These are phyloP conservation scores for Melieria picta DNA, from an alignment of 2,888 invertebrate genomes.

Conservation along the genomic window DNA sequence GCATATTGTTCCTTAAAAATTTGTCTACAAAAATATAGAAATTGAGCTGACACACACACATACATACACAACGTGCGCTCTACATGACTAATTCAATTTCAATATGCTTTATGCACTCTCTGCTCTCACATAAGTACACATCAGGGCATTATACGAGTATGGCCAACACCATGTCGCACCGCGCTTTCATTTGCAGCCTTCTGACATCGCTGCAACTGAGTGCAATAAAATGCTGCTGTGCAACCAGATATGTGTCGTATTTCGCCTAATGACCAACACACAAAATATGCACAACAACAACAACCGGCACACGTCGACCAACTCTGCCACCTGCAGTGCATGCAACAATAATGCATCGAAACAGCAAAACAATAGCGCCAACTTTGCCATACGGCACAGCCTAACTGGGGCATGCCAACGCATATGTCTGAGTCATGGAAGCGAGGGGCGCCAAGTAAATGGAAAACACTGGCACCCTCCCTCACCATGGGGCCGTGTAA, in stretches of 20 bases:
- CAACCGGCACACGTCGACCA: not conserved
- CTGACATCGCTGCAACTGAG: conserved; percentile 11
- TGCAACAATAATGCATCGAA: conserved; percentile 9
- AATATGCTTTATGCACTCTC: not conserved
- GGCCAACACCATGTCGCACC: no score
- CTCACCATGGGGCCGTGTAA: conserved; percentile 5
- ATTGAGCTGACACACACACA: not conserved
- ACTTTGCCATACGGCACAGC: no score
- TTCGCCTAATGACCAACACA: conserved; percentile 24
- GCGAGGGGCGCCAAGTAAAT: not conserved
- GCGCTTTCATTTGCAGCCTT: no score
- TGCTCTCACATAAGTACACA: conserved; percentile 10
- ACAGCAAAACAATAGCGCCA: not conserved
- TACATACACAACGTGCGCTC: not conserved
- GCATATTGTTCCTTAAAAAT: no score
- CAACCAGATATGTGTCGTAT: not conserved
- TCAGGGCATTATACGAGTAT: conserved; percentile 10
- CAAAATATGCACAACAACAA: not conserved
- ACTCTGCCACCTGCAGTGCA: not conserved
- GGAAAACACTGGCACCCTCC: not conserved
- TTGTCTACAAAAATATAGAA: no score
- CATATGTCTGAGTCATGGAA: no score
- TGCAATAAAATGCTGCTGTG: conserved; percentile 23
- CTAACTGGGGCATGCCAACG: no score
- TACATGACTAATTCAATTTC: no score